Conservation (phyloP, 2,888 invertebrate species). For the Electrophaes corylata region DNA sequence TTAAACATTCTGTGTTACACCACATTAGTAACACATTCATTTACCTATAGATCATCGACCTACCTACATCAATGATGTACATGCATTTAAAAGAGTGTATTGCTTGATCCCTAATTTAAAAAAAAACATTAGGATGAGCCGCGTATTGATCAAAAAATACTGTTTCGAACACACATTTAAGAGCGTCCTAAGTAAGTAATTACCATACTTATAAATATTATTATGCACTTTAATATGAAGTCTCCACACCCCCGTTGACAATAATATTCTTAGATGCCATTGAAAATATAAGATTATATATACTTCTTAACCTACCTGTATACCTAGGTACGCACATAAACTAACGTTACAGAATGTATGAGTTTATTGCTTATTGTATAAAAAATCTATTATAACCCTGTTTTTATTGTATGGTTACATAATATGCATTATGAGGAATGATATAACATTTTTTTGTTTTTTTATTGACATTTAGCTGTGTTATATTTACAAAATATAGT, state of each 20-base stretch:
- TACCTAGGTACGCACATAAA: constrained; percentile 12
- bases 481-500: constrained; percentile 62
- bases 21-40: neutral
- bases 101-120: neutral
- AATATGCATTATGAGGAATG: constrained; percentile 32
- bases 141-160: neutral
- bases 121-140: neutral
- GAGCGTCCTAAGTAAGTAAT: neutral
- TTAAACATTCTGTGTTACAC: neutral
- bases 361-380: constrained; percentile 44
- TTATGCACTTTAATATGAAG: constrained; percentile 20
- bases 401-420: constrained; percentile 45
- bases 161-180: neutral
- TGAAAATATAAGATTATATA: constrained; percentile 26
- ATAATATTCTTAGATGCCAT: constrained; percentile 36
- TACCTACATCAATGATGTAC: neutral
- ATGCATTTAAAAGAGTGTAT: neutral
- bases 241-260: constrained; percentile 38
- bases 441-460: constrained; percentile 44
- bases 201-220: constrained; percentile 5
- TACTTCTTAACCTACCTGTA: constrained; percentile 23
- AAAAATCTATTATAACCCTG: constrained; percentile 45
- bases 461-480: constrained; percentile 45
- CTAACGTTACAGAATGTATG: constrained; percentile 56
- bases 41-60: no score